A percentile compares a stretch with the other conserved stretches of the same genome.
Evolutionary conservation across 1,140 invertebrate genomes (phyloP).

Genomic region (Drosophila malerkotliana): DNA sequence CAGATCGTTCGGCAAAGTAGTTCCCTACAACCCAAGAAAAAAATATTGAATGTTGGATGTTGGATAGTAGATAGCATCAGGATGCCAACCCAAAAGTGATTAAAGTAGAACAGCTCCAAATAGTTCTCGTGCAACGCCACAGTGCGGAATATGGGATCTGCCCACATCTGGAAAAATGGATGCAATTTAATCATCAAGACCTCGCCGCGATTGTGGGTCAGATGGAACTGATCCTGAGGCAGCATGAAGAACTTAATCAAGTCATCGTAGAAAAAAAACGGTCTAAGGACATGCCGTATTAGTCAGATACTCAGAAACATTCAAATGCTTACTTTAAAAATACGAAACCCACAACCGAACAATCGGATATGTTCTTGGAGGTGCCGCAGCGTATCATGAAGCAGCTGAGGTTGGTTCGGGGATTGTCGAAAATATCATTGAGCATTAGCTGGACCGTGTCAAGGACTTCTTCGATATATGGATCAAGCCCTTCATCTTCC

Average conservation of each 20-base stretch:
- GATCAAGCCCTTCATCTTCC: neutral
- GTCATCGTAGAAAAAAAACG: conserved; percentile 36
- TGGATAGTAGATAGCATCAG: neutral
- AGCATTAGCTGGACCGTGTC: conserved; percentile 1
- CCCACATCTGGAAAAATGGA: conserved; percentile 64
- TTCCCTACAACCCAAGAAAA: conserved; percentile 4
- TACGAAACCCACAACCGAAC: conserved; percentile 55
- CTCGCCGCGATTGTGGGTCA: conserved; percentile 53
- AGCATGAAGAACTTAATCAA: conserved; percentile 45
- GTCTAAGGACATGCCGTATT: neutral
- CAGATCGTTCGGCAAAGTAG: conserved; percentile 53
- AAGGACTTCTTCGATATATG: conserved; percentile 2
- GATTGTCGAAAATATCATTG: conserved; percentile 29
- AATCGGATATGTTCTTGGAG: conserved; percentile 1
- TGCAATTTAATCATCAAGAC: conserved; percentile 54
- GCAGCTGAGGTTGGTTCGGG: conserved; percentile 28
- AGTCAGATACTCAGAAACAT: neutral
- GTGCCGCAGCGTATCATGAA: conserved; percentile 49
- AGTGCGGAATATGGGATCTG: conserved; percentile 47
- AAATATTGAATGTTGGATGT: neutral
- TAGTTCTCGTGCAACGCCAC: conserved; percentile 42
- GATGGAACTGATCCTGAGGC: conserved; percentile 34
- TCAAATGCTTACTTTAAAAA: conserved; percentile 50
- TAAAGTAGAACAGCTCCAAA: conserved; percentile 52
- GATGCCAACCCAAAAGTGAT: conserved; percentile 1